These are phyloP conservation scores for Phyllotis vaccarum DNA, from an alignment of 2,797 vertebrate species.

Conservation along the genomic window DNA sequence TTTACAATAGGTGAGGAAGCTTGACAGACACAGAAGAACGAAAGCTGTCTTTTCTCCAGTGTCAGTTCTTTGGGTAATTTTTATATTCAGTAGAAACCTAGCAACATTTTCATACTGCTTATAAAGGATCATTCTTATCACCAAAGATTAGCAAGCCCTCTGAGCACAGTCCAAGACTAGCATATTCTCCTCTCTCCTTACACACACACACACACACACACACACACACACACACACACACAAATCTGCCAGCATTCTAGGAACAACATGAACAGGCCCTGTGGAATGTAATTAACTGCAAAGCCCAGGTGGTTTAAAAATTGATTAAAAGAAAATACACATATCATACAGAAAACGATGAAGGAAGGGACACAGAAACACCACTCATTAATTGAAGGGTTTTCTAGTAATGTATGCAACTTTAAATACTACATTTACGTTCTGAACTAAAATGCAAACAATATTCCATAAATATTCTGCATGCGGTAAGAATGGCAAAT, in stretches of 20 bases:
- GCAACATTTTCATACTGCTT: slow-evolving; percentile 74
- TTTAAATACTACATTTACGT: slow-evolving; percentile 39
- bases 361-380: slow-evolving; percentile 36
- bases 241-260: slow-evolving; percentile 70
- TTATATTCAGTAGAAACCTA: slow-evolving; percentile 39
- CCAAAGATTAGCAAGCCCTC: slow-evolving; percentile 66
- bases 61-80: slow-evolving; percentile 70
- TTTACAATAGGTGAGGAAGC: slow-evolving; percentile 72
- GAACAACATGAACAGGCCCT: slow-evolving; percentile 60
- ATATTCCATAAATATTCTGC: slow-evolving; percentile 78
- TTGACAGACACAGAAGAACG: slow-evolving; percentile 65
- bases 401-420: slow-evolving; percentile 16
- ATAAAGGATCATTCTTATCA: slow-evolving; percentile 76
- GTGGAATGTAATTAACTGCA: slow-evolving; percentile 77
- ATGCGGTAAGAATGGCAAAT: slow-evolving; percentile 73
- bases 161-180: slow-evolving; percentile 20
- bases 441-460: slow-evolving; percentile 58
- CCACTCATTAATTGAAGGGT: slow-evolving; percentile 37
- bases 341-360: slow-evolving; percentile 67
- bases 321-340: slow-evolving; percentile 72
- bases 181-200: not conserved
- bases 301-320: slow-evolving; percentile 77
- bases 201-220: not conserved
- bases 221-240: not conserved
- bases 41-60: slow-evolving; percentile 69